Evolutionary conservation across 2,888 invertebrate species (phyloP).

Genomic region (Drosophila barbarae): DNA sequence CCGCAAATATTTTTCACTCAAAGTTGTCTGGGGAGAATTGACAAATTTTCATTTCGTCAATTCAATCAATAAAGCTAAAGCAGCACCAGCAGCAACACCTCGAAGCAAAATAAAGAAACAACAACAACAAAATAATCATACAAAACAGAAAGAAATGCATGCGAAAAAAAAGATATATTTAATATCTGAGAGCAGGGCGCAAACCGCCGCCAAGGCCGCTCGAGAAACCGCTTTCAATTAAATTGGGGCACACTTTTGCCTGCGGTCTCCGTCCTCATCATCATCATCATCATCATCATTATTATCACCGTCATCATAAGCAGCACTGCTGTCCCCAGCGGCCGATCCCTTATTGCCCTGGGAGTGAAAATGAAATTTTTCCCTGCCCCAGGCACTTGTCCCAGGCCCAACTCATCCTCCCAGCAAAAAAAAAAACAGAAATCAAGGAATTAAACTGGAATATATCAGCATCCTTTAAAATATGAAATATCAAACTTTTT

Average conservation of each 20-base stretch:
- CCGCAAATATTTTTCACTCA: constrained; percentile 53
- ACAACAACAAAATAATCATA: constrained; percentile 7
- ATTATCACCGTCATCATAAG: constrained; percentile 33
- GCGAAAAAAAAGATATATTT: not conserved
- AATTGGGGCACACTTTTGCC: constrained; percentile 78
- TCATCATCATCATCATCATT: constrained; percentile 39
- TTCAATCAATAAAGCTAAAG: constrained; percentile 60
- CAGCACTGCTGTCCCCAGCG: constrained; percentile 45
- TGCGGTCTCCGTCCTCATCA: constrained; percentile 52
- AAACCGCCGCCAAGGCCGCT: constrained; percentile 53
- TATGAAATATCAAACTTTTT: too few species aligned
- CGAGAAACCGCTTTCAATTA: constrained; percentile 76
- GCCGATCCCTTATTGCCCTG: constrained; percentile 62
- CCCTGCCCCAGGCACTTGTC: constrained; percentile 40
- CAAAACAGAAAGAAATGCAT: constrained; percentile 35
- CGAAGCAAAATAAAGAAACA: constrained; percentile 4
- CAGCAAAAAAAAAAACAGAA: constrained; percentile 1
- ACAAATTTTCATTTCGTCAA: constrained; percentile 74
- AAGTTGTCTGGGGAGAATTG: constrained; percentile 70
- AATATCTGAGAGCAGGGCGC: constrained; percentile 4
- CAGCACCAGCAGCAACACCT: constrained; percentile 22
- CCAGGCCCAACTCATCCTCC: constrained; percentile 19
- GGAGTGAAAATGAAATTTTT: constrained; percentile 72
- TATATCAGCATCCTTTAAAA: too few species aligned
- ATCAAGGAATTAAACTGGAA: not conserved